These are phyloP conservation scores for Melanerpes aurifrons DNA, from an alignment of 2,113 vertebrate genomes.

Conservation along the genomic window DNA sequence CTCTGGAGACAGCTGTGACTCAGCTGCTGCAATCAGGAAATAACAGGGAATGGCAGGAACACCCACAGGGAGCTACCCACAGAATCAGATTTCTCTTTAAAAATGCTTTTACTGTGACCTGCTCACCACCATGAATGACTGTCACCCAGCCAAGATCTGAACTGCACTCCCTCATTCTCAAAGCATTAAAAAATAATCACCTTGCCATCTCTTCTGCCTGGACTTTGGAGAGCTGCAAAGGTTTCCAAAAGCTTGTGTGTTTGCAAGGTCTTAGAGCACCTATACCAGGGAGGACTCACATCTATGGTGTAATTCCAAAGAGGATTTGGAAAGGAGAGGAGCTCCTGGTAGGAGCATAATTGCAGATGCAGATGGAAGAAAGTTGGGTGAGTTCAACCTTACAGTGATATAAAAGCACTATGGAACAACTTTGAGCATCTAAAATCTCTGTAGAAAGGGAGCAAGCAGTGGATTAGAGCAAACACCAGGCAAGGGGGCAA, in stretches of 20 bases:
- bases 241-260: neutral
- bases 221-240: neutral
- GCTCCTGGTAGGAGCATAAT: neutral
- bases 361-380: neutral
- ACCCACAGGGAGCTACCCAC: neutral
- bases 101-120: neutral
- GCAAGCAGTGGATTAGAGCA: neutral
- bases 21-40: constrained; percentile 2
- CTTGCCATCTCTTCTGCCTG: neutral
- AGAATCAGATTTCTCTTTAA: neutral
- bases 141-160: neutral
- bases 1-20: neutral
- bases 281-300: neutral
- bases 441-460: neutral
- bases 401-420: neutral
- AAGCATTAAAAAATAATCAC: neutral
- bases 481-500: neutral
- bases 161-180: neutral
- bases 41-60: constrained; percentile 22
- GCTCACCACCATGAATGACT: neutral
- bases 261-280: neutral
- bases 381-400: neutral
- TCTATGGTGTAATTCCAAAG: neutral
- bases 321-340: neutral
- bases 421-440: neutral